Conservation (phyloP, 1,140 invertebrate genomes). For the Gonatopus flavifemur region DNA sequence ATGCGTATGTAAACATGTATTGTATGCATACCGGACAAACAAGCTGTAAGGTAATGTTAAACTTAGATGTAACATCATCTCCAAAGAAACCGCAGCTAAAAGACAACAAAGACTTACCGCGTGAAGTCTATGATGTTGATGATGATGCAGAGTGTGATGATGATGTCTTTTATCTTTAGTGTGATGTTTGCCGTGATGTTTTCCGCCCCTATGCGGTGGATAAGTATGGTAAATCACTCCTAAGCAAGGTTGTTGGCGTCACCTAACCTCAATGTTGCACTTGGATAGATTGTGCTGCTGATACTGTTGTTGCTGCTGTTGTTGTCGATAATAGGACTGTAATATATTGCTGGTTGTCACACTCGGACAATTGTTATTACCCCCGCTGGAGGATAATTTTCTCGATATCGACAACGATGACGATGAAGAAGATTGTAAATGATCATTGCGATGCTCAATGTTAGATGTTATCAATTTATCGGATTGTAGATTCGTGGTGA, state of each 20-base stretch:
- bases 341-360: too few relatives aligned
- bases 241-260: constrained; percentile 52
- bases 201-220: constrained; percentile 49
- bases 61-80: neutral
- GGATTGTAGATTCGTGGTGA: too few relatives aligned
- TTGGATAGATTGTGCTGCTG: constrained; percentile 37
- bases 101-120: constrained; percentile 42
- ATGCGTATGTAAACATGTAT: too few relatives aligned
- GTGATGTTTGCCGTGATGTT: constrained; percentile 50
- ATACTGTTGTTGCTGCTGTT: neutral
- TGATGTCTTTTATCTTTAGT: constrained; percentile 52
- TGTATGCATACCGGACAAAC: too few relatives aligned
- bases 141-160: constrained; percentile 51
- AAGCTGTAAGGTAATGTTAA: too few relatives aligned
- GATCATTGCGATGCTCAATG: too few relatives aligned
- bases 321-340: too few relatives aligned
- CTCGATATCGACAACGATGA: too few relatives aligned
- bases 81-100: neutral
- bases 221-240: constrained; percentile 54
- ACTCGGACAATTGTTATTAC: too few relatives aligned
- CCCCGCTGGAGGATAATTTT: too few relatives aligned
- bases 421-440: too few relatives aligned
- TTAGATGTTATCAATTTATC: too few relatives aligned
- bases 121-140: constrained; percentile 52
- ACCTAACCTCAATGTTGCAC: constrained; percentile 54